Evolutionary conservation across 1,140 invertebrate genomes (phyloP).

Genomic region (Brachionus manjavacas): DNA sequence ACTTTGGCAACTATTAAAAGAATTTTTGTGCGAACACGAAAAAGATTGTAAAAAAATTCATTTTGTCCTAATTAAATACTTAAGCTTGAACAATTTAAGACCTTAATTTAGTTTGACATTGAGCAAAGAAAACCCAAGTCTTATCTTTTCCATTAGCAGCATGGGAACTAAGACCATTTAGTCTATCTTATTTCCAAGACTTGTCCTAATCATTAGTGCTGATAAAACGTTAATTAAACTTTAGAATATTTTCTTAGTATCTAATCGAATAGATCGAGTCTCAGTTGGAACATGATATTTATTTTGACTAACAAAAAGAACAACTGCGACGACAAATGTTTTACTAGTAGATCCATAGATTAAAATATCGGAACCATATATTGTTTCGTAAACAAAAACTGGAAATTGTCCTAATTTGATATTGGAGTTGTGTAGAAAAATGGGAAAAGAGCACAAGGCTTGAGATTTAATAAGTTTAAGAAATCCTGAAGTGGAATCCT

Average conservation of each 20-base stretch:
- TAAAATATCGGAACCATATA: conserved; percentile 3
- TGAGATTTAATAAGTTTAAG: conserved; percentile 2
- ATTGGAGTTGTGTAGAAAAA: neutral
- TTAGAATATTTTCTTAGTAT: neutral
- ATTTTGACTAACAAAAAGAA: conserved; percentile 24
- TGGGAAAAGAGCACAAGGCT: neutral
- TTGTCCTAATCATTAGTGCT: neutral
- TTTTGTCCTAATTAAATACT: conserved; percentile 1
- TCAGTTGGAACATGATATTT: conserved; percentile 25
- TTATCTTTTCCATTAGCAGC: conserved; percentile 3
- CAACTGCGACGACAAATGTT: conserved; percentile 21
- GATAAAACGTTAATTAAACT: conserved; percentile 25
- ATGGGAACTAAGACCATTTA: neutral
- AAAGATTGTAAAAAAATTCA: neutral
- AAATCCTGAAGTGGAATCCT: neutral
- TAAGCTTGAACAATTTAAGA: neutral
- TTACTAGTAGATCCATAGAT: neutral
- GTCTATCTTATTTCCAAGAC: neutral
- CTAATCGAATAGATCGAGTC: neutral
- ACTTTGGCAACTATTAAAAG: conserved; percentile 6
- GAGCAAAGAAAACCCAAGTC: neutral
- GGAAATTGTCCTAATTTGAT: conserved; percentile 26
- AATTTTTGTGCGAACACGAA: neutral
- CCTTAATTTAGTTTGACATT: conserved; percentile 9
- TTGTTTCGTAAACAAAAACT: conserved; percentile 24